Conservation (phyloP, 2,888 invertebrate species). For the Luperina nickerlii region DNA sequence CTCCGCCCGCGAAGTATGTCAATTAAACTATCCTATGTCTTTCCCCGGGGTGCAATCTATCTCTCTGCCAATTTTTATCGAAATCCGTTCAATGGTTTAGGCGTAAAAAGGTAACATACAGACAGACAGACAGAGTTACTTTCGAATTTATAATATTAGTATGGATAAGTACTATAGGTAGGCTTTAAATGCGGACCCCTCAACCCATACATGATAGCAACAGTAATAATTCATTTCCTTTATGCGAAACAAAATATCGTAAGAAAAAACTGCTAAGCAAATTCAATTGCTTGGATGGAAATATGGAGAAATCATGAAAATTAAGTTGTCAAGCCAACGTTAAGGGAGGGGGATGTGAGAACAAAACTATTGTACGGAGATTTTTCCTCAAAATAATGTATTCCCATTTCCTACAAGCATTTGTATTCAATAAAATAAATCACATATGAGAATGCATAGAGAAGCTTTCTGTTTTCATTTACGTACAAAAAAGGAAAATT, state of each 20-base stretch:
- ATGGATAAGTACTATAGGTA: background rate
- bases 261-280: conserved; percentile 62
- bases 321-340: conserved; percentile 73
- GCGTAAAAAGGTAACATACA: too few species aligned
- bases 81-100: too few species aligned
- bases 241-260: conserved; percentile 61
- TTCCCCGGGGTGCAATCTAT: too few species aligned
- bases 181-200: conserved; percentile 3
- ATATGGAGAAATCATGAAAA: conserved; percentile 78
- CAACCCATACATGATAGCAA: conserved; percentile 25
- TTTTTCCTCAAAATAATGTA: conserved; percentile 74
- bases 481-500: background rate
- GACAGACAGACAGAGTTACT: too few species aligned
- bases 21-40: too few species aligned
- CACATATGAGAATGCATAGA: conserved; percentile 28
- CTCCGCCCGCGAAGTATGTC: too few species aligned
- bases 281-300: conserved; percentile 73
- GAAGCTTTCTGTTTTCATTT: background rate
- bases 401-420: conserved; percentile 66
- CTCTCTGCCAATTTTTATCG: too few species aligned
- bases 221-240: conserved; percentile 57
- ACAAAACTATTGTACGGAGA: conserved; percentile 72
- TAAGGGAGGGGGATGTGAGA: conserved; percentile 66
- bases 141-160: too few species aligned
- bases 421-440: conserved; percentile 65